A percentile compares a stretch with the other conserved stretches of the same genome.
phyloP scores from a whole-genome alignment of 35 echinoderm and acorn worm species.

The Heliocidaris tuberculata region DNA sequence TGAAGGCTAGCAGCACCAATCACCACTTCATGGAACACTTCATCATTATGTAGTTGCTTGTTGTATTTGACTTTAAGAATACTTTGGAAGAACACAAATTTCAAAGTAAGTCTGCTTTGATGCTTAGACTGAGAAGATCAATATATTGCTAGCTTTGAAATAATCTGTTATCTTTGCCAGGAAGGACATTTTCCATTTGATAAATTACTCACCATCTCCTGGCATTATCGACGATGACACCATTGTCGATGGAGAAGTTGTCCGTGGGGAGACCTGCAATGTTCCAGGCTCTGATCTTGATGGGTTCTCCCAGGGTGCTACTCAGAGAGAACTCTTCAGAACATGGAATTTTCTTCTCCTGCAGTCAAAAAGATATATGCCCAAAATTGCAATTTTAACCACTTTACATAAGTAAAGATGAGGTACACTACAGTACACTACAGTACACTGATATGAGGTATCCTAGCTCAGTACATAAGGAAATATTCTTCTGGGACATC shows the following conservation, averaged over 20 bases:
- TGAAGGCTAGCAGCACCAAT: not conserved
- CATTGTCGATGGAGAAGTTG: slow-evolving; percentile 97
- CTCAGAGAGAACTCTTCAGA: slow-evolving; percentile 86
- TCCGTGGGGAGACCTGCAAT: slow-evolving; percentile 98
- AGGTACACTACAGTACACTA: no score
- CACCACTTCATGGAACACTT: no score
- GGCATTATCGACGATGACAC: slow-evolving; percentile 96
- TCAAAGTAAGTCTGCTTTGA: no score
- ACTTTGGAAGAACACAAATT: no score
- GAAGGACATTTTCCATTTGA: no score
- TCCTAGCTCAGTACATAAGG: no score
- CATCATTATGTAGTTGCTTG: no score
- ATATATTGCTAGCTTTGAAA: not conserved
- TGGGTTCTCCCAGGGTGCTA: slow-evolving; percentile 93
- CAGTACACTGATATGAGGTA: no score
- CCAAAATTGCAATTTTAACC: not conserved
- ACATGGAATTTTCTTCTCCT: slow-evolving; percentile 90
- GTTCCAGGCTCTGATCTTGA: slow-evolving; percentile 99
- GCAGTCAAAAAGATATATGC: slow-evolving; percentile 27
- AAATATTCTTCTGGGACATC: no score
- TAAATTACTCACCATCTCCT: slow-evolving; percentile 93
- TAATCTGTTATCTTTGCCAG: not conserved
- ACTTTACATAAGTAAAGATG: no score
- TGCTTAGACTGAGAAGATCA: no score
- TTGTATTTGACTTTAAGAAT: no score